Evolutionary conservation across 2,888 invertebrate species (phyloP).

Genomic region (Prosapia bicincta): DNA sequence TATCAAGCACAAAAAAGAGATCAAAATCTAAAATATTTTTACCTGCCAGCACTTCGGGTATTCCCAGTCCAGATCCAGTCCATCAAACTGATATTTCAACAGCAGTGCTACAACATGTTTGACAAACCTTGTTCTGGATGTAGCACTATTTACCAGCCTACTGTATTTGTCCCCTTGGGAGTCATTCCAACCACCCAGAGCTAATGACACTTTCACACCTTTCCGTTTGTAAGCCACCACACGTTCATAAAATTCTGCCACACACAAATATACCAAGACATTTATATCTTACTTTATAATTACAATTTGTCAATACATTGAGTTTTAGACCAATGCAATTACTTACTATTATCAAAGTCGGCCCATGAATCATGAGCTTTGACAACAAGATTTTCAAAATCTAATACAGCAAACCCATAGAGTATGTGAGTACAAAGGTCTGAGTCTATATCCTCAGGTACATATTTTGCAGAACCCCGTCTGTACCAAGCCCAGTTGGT

Average conservation of each 20-base stretch:
- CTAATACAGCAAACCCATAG: constrained; percentile 90
- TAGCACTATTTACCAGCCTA: constrained; percentile 70
- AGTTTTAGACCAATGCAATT: too few species aligned
- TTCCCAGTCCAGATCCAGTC: constrained; percentile 95
- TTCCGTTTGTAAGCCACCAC: constrained; percentile 74
- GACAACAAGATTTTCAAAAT: constrained; percentile 71
- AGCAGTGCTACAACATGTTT: constrained; percentile 71
- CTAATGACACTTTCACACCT: constrained; percentile 80
- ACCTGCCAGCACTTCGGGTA: constrained; percentile 90
- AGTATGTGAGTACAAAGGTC: constrained; percentile 88
- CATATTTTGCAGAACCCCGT: constrained; percentile 74
- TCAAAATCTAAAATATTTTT: constrained; percentile 22
- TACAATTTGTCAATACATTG: too few species aligned
- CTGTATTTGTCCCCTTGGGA: constrained; percentile 89
- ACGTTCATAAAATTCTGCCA: constrained; percentile 74
- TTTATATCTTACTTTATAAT: too few species aligned
- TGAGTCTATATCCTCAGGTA: constrained; percentile 82
- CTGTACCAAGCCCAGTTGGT: constrained; percentile 95
- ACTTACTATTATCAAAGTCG: constrained; percentile 79
- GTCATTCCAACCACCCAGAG: constrained; percentile 95
- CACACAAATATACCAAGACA: too few species aligned
- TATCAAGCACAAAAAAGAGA: not conserved
- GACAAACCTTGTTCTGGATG: constrained; percentile 69
- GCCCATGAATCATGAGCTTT: constrained; percentile 89
- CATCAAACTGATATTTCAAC: constrained; percentile 80